These are phyloP conservation scores for Caenorhabditis inopinata DNA, from an alignment of 1,140 invertebrate species.

Conservation along the genomic window DNA sequence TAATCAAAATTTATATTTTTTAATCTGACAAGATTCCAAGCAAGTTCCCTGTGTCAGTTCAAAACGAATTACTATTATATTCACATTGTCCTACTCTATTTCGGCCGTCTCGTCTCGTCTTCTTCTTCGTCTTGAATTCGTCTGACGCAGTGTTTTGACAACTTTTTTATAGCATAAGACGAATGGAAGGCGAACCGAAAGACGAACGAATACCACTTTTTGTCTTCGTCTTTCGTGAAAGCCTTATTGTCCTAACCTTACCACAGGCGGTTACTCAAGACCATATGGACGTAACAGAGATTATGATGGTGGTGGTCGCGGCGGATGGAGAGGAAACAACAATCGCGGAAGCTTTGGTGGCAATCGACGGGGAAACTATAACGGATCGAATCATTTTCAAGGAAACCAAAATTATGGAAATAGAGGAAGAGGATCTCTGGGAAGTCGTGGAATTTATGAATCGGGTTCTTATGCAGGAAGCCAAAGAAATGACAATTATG, in stretches of 20 bases:
- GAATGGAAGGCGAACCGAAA: too few relatives aligned
- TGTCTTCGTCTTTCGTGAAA: too few relatives aligned
- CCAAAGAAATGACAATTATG: background rate
- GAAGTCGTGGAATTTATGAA: background rate
- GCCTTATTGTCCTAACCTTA: too few relatives aligned
- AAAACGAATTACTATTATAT: too few relatives aligned
- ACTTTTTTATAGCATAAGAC: too few relatives aligned
- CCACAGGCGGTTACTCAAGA: background rate
- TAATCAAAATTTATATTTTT: too few relatives aligned
- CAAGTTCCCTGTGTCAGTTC: too few relatives aligned
- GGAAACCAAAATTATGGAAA: background rate
- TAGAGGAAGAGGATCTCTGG: background rate
- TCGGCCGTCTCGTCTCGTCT: too few relatives aligned
- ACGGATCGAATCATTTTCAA: background rate
- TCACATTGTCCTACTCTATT: too few relatives aligned
- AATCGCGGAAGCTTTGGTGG: slow-evolving; percentile 1
- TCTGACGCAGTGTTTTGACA: too few relatives aligned
- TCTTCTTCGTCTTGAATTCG: too few relatives aligned
- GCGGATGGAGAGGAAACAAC: slow-evolving; percentile 23
- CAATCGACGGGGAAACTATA: background rate
- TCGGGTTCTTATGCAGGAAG: background rate
- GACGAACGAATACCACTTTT: too few relatives aligned
- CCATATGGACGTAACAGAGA: background rate
- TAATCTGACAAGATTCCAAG: background rate
- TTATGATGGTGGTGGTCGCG: background rate